Percentiles rank a stretch among this genome's conserved stretches.
Evolutionary conservation across 23 tunicate species (phyloP).

Genomic region (Clavelina lepadiformis): DNA sequence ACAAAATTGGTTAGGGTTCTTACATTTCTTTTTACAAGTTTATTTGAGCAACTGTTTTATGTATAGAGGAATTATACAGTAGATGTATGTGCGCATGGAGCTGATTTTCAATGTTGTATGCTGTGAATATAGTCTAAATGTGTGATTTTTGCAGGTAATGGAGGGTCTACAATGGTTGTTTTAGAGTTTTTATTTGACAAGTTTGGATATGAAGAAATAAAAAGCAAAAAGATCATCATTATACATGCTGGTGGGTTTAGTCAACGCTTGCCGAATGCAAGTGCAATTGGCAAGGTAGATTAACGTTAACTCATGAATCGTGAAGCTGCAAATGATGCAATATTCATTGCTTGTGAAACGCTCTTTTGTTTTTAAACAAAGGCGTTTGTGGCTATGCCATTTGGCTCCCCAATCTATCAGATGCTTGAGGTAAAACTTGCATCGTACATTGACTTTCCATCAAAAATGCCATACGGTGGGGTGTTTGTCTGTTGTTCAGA

Average conservation of each 20-base stretch:
- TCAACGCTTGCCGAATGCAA: slow-evolving; percentile 81
- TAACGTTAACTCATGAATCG: neutral
- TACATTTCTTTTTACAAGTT: neutral
- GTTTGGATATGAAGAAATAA: slow-evolving; percentile 33
- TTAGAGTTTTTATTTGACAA: slow-evolving; percentile 30
- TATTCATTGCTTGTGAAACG: too few species aligned
- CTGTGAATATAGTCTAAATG: too few species aligned
- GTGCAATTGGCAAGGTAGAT: slow-evolving; percentile 78
- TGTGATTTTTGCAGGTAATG: slow-evolving; percentile 58
- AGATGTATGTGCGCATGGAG: neutral
- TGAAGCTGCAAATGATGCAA: neutral
- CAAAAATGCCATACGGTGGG: slow-evolving; percentile 65
- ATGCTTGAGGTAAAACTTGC: slow-evolving; percentile 78
- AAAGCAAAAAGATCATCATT: slow-evolving; percentile 38
- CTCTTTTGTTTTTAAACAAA: slow-evolving; percentile 3
- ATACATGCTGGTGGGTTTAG: slow-evolving; percentile 94
- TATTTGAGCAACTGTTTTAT: neutral
- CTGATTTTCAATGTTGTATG: neutral
- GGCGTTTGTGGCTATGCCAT: slow-evolving; percentile 60
- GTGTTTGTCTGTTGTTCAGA: slow-evolving; percentile 89
- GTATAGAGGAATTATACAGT: neutral
- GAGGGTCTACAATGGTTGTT: slow-evolving; percentile 88
- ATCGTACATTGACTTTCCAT: slow-evolving; percentile 78
- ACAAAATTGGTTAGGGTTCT: slow-evolving; percentile 61
- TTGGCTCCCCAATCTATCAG: slow-evolving; percentile 36